Evolutionary conservation across 2,797 vertebrate species (phyloP).

Genomic region (Peromyscus eremicus): DNA sequence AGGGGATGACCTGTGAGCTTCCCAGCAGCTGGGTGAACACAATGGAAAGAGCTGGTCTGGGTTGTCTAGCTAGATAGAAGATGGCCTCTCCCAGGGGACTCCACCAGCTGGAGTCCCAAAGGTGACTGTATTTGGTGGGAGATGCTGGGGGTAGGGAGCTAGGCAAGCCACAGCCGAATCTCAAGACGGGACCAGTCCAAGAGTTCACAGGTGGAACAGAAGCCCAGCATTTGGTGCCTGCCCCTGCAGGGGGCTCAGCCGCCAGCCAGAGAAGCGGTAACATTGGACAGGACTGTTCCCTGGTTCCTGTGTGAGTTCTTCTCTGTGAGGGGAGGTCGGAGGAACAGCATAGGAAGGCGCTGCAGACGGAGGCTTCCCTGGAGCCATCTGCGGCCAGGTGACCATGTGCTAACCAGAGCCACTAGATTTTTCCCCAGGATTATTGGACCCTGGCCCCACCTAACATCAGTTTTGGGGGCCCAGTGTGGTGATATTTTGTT

Average conservation of each 20-base stretch:
- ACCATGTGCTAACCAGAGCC: not conserved
- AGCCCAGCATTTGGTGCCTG: not conserved
- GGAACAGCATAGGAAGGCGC: rapidly evolving
- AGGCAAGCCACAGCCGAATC: not conserved
- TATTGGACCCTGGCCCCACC: not conserved
- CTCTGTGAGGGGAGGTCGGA: not conserved
- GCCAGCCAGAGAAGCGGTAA: not conserved
- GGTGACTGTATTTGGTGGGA: not conserved
- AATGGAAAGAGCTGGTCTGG: not conserved
- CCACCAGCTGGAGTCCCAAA: not conserved
- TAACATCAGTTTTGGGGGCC: not conserved
- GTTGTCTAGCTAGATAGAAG: not conserved
- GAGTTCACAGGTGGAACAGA: not conserved
- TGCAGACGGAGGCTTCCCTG: not conserved
- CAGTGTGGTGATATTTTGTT: too few species aligned
- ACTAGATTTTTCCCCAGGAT: not conserved
- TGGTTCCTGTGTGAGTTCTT: not conserved
- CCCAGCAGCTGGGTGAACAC: not conserved
- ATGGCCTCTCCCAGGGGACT: not conserved
- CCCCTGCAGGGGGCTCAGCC: rapidly evolving
- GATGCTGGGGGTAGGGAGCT: not conserved
- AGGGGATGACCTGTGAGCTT: not conserved
- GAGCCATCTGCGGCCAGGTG: not conserved
- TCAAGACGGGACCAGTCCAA: not conserved
- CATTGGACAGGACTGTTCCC: not conserved